phyloP scores from a whole-genome alignment of 2,797 vertebrate species.

The Urophycis tenuis region DNA sequence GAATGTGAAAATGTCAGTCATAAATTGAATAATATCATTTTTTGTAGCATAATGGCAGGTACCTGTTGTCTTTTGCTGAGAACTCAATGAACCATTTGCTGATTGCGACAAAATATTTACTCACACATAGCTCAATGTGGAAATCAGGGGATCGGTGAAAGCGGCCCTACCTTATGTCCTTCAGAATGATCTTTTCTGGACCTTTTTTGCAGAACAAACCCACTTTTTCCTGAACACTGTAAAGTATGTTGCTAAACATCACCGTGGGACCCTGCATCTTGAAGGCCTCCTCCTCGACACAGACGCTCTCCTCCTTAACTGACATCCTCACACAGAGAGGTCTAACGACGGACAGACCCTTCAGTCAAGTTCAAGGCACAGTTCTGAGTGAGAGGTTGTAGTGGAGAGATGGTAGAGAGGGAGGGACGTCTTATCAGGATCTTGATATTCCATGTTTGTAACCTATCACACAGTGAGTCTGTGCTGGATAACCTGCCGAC shows the following conservation, averaged over 20 bases:
- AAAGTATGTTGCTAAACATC: slow-evolving; percentile 63
- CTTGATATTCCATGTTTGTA: background rate
- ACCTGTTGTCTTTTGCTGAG: background rate
- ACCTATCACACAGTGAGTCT: background rate
- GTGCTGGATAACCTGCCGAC: background rate
- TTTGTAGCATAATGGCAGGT: background rate
- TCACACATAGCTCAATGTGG: background rate
- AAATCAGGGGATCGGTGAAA: background rate
- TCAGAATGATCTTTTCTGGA: slow-evolving; percentile 63
- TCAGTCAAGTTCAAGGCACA: too few relatives aligned
- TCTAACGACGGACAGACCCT: slow-evolving; percentile 1
- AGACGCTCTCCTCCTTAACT: slow-evolving; percentile 11
- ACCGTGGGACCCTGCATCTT: slow-evolving; percentile 59
- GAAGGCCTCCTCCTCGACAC: slow-evolving; percentile 29
- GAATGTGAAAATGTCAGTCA: background rate
- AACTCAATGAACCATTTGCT: background rate
- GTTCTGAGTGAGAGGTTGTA: background rate
- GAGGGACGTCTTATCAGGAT: background rate
- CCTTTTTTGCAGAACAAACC: slow-evolving; percentile 48
- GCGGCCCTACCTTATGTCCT: slow-evolving; percentile 64
- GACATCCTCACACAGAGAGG: slow-evolving; percentile 42
- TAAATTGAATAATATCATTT: background rate
- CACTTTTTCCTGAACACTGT: slow-evolving; percentile 55
- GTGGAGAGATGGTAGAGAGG: background rate
- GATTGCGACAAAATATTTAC: background rate